These are phyloP conservation scores for Heliconius cydno DNA, from an alignment of 2,888 invertebrate genomes.

Conservation along the genomic window DNA sequence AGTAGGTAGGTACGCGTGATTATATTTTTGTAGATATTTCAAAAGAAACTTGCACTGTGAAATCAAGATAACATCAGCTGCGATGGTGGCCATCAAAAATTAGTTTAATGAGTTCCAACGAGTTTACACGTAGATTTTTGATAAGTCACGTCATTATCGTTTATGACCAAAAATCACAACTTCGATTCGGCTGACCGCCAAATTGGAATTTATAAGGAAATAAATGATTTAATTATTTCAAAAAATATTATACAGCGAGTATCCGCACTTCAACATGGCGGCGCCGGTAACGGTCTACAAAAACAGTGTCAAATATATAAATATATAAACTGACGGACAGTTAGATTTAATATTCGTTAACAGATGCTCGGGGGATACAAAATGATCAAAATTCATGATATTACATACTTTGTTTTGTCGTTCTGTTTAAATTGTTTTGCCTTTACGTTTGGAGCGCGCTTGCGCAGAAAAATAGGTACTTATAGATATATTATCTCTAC, in stretches of 20 bases:
- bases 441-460: background rate
- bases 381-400: constrained; percentile 17
- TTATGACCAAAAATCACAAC: too few species aligned
- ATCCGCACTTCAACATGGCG: constrained; percentile 50
- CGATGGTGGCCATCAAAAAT: too few species aligned
- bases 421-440: background rate
- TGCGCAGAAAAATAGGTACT: constrained; percentile 11
- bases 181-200: too few species aligned
- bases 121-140: too few species aligned
- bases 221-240: background rate
- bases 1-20: too few species aligned
- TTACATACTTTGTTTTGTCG: background rate
- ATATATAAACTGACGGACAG: constrained; percentile 25
- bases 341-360: constrained; percentile 27
- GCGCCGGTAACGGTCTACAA: constrained; percentile 49
- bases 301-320: constrained; percentile 46
- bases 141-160: too few species aligned
- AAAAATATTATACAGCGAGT: constrained; percentile 28
- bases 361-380: constrained; percentile 10
- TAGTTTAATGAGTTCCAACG: too few species aligned
- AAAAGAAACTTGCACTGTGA: too few species aligned
- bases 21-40: too few species aligned
- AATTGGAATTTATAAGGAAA: background rate
- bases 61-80: too few species aligned
- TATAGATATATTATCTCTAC: too few species aligned